Percentiles rank a stretch among this genome's conserved stretches.
phyloP scores from a whole-genome alignment of 2,797 vertebrate genomes.

The Hafferia zeledoni region DNA sequence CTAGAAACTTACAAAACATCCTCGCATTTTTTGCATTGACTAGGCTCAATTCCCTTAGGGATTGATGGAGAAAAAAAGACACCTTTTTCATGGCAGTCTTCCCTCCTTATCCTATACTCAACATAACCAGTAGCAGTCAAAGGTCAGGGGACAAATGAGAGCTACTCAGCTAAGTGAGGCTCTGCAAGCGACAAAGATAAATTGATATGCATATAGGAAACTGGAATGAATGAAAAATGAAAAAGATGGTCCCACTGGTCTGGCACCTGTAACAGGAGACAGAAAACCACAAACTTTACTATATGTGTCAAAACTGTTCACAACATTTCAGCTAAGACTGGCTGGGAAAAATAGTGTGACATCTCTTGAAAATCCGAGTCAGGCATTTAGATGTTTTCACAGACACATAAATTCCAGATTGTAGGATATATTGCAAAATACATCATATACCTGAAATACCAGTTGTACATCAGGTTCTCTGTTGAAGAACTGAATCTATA shows the following conservation, averaged over 20 bases:
- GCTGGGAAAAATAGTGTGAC: background rate
- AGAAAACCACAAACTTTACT: background rate
- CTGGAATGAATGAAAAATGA: conserved; percentile 20
- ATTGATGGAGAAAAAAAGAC: background rate
- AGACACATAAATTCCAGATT: background rate
- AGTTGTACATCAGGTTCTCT: background rate
- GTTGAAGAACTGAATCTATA: background rate
- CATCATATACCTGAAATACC: background rate
- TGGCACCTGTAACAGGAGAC: conserved; percentile 28
- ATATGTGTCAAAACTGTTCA: background rate
- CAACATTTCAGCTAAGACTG: background rate
- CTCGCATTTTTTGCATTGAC: background rate
- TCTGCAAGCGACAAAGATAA: conserved; percentile 54
- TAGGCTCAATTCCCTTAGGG: background rate
- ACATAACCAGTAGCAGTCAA: conserved; percentile 45
- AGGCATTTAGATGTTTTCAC: background rate
- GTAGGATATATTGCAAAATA: background rate
- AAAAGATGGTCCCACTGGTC: conserved; percentile 2
- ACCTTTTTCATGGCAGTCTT: background rate
- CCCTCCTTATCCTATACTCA: conserved; percentile 23
- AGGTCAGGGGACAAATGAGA: conserved; percentile 62
- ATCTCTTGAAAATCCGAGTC: background rate
- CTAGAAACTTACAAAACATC: background rate
- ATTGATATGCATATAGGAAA: conserved; percentile 49
- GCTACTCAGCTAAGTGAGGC: conserved; percentile 56